Evolutionary conservation across 2,888 invertebrate species (phyloP).

Genomic region (Hermodice carunculata): DNA sequence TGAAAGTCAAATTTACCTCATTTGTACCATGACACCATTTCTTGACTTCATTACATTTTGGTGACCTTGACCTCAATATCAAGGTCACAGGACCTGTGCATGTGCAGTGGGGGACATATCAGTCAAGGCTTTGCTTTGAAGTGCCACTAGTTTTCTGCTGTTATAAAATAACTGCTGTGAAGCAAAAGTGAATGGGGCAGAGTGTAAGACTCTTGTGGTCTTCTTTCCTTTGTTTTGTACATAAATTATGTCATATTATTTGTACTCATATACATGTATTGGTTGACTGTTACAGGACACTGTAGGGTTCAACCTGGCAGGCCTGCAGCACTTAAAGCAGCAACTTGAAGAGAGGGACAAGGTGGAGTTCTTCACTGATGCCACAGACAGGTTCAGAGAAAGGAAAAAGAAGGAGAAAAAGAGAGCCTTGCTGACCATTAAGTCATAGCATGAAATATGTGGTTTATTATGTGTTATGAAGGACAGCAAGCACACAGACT

Average conservation of each 20-base stretch:
- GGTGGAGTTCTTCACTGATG: slow-evolving; percentile 84
- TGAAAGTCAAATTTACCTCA: no score
- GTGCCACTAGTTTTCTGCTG: no score
- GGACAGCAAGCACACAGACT: no score
- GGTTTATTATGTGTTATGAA: background rate
- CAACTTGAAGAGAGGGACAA: slow-evolving; percentile 82
- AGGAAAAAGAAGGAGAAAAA: slow-evolving; percentile 77
- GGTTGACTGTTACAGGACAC: slow-evolving; percentile 76
- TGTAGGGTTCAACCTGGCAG: slow-evolving; percentile 88
- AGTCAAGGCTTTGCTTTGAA: no score
- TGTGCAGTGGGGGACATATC: no score
- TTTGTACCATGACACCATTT: no score
- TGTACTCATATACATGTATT: no score
- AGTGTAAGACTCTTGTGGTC: background rate
- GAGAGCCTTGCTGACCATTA: slow-evolving; percentile 68
- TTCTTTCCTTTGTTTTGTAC: background rate
- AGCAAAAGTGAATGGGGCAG: background rate
- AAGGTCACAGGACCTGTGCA: no score
- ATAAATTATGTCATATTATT: no score
- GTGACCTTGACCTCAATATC: no score
- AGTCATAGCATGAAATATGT: slow-evolving; percentile 9
- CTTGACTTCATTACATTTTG: no score
- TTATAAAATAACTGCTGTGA: background rate
- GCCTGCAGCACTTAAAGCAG: slow-evolving; percentile 81
- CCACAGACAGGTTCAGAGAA: slow-evolving; percentile 75